phyloP scores from a whole-genome alignment of 1,140 invertebrate species.

The Rhynchophorus ferrugineus region DNA sequence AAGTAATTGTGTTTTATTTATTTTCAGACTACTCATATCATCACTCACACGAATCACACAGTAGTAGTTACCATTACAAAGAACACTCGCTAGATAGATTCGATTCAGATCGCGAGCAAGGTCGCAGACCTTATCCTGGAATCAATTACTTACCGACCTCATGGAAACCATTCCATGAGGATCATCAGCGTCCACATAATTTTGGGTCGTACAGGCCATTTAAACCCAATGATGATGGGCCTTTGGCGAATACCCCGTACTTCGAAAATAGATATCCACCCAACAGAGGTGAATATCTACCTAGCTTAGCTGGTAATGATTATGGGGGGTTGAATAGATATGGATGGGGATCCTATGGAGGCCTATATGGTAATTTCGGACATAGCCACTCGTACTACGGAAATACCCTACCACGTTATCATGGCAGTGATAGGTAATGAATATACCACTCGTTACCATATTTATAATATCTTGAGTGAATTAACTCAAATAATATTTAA shows the following conservation, averaged over 20 bases:
- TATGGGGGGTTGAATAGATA: slow-evolving; percentile 7
- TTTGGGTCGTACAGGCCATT: slow-evolving; percentile 18
- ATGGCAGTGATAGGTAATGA: too few species aligned
- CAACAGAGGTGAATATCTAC: slow-evolving; percentile 2
- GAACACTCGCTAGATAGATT: slow-evolving; percentile 23
- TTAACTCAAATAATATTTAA: too few species aligned
- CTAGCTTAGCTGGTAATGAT: slow-evolving; percentile 3
- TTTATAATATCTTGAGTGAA: too few species aligned
- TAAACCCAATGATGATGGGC: too few species aligned
- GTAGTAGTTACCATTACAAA: slow-evolving; percentile 24
- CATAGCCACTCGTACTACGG: slow-evolving; percentile 8
- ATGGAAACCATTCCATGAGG: slow-evolving; percentile 9
- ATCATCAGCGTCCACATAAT: not conserved
- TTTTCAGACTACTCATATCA: slow-evolving; percentile 32
- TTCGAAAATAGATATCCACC: slow-evolving; percentile 2
- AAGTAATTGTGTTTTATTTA: slow-evolving; percentile 21
- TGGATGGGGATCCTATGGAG: slow-evolving; percentile 38
- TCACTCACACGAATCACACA: slow-evolving; percentile 29
- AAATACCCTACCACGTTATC: not conserved
- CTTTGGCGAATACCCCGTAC: not conserved
- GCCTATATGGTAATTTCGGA: slow-evolving; percentile 17
- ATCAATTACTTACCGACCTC: slow-evolving; percentile 21
- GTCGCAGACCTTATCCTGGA: slow-evolving; percentile 9
- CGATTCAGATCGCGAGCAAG: slow-evolving; percentile 11
- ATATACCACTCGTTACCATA: too few species aligned